Conservation (phyloP, 2,797 vertebrate genomes). For the Rallus crepitans region DNA sequence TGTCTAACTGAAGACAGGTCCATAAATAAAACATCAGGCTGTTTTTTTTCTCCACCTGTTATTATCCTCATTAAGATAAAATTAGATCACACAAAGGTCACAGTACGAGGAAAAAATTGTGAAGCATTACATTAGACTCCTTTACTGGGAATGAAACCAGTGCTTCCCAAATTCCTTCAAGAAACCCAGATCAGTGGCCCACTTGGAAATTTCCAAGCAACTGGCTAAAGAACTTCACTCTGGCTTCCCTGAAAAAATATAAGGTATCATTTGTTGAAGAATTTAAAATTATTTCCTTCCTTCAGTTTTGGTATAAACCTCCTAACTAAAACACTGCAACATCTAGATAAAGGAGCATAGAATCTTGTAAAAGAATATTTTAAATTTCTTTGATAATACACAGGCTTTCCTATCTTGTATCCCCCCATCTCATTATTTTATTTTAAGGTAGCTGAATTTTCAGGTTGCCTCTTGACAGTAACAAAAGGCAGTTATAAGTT, state of each 20-base stretch:
- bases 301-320: background rate
- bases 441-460: background rate
- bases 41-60: background rate
- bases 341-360: background rate
- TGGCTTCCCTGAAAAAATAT: background rate
- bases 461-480: background rate
- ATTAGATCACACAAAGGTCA: background rate
- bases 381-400: background rate
- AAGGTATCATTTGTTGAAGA: background rate
- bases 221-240: background rate
- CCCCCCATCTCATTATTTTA: background rate
- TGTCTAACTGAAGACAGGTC: background rate
- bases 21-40: conserved; percentile 4
- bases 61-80: background rate
- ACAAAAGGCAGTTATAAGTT: background rate
- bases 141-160: background rate
- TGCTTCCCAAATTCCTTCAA: background rate
- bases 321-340: background rate
- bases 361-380: background rate
- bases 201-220: background rate
- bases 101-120: background rate
- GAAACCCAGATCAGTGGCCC: background rate
- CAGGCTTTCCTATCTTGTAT: background rate
- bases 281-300: background rate
- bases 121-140: background rate